Conservation (phyloP, 53 echinoderm and acorn worm genomes). For the Paelopatides confundens region DNA sequence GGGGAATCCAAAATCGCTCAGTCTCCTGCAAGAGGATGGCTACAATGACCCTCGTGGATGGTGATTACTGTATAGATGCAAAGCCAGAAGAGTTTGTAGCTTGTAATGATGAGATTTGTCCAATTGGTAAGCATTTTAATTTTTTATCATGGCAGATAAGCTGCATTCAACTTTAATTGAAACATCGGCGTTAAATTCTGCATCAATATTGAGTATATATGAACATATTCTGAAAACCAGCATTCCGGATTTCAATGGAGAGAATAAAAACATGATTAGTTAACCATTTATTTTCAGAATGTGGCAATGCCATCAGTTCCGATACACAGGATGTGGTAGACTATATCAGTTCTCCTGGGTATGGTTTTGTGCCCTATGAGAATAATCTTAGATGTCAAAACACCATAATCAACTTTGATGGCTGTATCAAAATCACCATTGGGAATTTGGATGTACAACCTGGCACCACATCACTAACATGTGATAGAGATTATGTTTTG, state of each 20-base stretch:
- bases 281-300: constrained; percentile 50
- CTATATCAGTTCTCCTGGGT: constrained; percentile 50
- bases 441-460: constrained; percentile 51
- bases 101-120: constrained; percentile 56
- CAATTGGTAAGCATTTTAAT: constrained; percentile 66
- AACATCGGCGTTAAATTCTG: no score
- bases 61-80: constrained; percentile 38
- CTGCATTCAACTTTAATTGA: no score
- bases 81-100: constrained; percentile 6
- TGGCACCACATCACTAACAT: constrained; percentile 4
- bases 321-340: background rate
- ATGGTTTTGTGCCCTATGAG: constrained; percentile 27
- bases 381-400: constrained; percentile 58
- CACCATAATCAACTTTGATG: constrained; percentile 37
- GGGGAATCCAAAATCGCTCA: constrained; percentile 64
- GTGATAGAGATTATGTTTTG: constrained; percentile 59
- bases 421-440: constrained; percentile 49
- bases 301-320: constrained; percentile 37
- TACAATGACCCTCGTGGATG: constrained; percentile 36
- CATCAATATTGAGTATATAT: no score
- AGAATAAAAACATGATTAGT: no score
- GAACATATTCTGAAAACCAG: no score
- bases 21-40: constrained; percentile 66
- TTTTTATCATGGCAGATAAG: no score
- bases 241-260: no score